A percentile compares a stretch with the other conserved stretches of the same genome.
These are phyloP conservation scores for Dendrolimus pini DNA, from an alignment of 2,888 invertebrate species.

Conservation along the genomic window DNA sequence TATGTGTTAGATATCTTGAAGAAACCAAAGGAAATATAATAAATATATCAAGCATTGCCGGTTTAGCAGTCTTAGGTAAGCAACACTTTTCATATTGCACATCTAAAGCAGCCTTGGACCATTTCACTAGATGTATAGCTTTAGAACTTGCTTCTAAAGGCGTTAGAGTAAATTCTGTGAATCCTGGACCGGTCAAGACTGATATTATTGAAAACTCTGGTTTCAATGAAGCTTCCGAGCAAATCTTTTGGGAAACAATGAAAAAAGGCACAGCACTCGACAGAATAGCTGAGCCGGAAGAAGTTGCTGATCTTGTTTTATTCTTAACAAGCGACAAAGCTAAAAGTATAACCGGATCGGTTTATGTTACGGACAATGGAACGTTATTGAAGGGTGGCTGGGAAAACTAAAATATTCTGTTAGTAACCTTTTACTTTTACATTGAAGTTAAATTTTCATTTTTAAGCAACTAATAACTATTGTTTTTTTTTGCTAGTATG, in stretches of 20 bases:
- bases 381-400: neutral
- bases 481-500: too few relatives aligned
- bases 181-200: constrained; percentile 89
- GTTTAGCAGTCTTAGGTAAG: constrained; percentile 4
- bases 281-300: constrained; percentile 82
- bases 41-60: constrained; percentile 22
- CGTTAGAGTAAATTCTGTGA: constrained; percentile 88
- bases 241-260: constrained; percentile 75
- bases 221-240: neutral
- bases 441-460: too few relatives aligned
- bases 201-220: constrained; percentile 17
- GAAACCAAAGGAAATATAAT: constrained; percentile 22
- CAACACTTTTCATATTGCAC: constrained; percentile 15
- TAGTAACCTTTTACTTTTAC: too few relatives aligned
- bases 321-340: constrained; percentile 88
- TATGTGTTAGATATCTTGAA: constrained; percentile 18
- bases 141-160: constrained; percentile 82
- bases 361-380: constrained; percentile 17
- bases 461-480: too few relatives aligned
- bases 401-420: neutral
- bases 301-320: constrained; percentile 87
- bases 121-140: constrained; percentile 89
- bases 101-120: constrained; percentile 81
- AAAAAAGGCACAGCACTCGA: constrained; percentile 89
- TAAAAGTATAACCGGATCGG: constrained; percentile 88